Evolutionary conservation across 1,140 invertebrate genomes (phyloP).

Genomic region (Magallana gigas): DNA sequence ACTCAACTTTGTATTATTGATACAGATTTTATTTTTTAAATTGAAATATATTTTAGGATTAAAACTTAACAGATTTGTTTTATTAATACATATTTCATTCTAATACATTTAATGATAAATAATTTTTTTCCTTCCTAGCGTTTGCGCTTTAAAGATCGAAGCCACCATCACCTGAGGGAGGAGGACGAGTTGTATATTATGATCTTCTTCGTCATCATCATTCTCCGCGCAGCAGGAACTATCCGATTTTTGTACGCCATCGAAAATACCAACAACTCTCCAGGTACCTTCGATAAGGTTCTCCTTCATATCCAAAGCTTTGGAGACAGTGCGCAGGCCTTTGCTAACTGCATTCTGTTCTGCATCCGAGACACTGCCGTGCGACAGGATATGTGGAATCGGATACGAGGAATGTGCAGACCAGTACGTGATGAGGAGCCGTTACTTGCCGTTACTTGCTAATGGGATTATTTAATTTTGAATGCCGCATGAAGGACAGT

Average conservation of each 20-base stretch:
- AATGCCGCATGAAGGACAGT: no score
- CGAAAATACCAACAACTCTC: neutral
- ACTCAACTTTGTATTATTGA: no score
- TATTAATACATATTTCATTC: no score
- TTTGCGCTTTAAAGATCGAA: neutral
- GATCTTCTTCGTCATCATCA: slow-evolving; percentile 44
- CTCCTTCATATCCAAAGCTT: slow-evolving; percentile 56
- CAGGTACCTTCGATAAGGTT: slow-evolving; percentile 19
- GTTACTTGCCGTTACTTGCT: neutral
- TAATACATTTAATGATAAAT: no score
- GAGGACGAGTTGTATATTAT: slow-evolving; percentile 55
- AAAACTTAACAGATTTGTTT: no score
- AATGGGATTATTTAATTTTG: neutral
- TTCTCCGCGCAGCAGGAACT: slow-evolving; percentile 56
- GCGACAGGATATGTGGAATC: slow-evolving; percentile 11
- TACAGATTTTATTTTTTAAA: no score
- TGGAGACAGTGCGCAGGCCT: slow-evolving; percentile 55
- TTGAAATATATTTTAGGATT: no score
- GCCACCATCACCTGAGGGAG: slow-evolving; percentile 32
- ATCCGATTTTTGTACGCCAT: slow-evolving; percentile 49
- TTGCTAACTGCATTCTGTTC: slow-evolving; percentile 60
- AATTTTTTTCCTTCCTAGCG: neutral
- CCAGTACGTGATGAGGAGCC: neutral
- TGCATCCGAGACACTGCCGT: slow-evolving; percentile 55
- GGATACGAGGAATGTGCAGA: neutral